phyloP scores from a whole-genome alignment of 2,797 vertebrate genomes.

The Etheostoma perlongum region DNA sequence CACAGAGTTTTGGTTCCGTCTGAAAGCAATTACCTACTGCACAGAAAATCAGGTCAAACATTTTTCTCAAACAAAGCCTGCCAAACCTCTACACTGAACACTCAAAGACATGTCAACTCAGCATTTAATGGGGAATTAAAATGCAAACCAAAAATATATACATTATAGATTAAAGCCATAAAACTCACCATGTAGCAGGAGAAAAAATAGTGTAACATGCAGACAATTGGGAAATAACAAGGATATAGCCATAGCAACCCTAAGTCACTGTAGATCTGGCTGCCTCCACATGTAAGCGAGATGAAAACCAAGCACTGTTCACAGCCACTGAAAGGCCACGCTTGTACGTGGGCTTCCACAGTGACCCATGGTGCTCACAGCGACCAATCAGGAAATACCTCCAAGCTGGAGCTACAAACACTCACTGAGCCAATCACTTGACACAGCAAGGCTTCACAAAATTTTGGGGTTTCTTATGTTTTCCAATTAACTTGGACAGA shows the following conservation, averaged over 20 bases:
- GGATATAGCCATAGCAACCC: conserved; percentile 67
- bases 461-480: conserved; percentile 30
- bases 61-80: neutral
- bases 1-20: conserved; percentile 63
- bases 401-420: conserved; percentile 76
- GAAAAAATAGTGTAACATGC: conserved; percentile 49
- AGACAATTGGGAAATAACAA: conserved; percentile 55
- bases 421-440: conserved; percentile 69
- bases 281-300: conserved; percentile 68
- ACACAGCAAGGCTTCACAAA: conserved; percentile 35
- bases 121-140: neutral
- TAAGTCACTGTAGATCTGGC: conserved; percentile 57
- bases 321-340: conserved; percentile 76
- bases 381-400: conserved; percentile 83
- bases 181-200: conserved; percentile 73
- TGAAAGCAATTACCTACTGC: conserved; percentile 60
- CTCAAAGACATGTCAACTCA: neutral
- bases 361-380: conserved; percentile 71
- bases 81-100: neutral
- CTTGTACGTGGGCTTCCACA: conserved; percentile 74
- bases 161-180: conserved; percentile 2
- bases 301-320: conserved; percentile 81
- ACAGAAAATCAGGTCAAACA: conserved; percentile 22
- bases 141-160: neutral
- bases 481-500: conserved; percentile 26